Evolutionary conservation across 2,113 vertebrate species (phyloP), one percentile per base, ranked within the genome.

Genomic region (Odontophorus gujanensis): DNA sequence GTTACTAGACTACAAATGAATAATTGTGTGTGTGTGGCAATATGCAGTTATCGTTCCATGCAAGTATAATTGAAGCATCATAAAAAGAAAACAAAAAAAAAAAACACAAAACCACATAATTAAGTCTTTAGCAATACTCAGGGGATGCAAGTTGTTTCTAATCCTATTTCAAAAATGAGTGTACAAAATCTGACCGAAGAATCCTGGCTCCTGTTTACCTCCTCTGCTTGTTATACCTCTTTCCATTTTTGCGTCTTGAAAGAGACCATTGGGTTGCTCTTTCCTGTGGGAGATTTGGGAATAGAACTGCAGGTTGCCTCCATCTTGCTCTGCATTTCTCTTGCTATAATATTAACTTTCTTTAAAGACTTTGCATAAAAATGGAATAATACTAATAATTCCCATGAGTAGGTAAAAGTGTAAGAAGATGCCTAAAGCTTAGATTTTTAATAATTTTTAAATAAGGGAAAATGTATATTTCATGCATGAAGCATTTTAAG

Each of bases 381-480:
- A 66, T 61, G 4, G 30, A 90, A 7, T 45, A 76, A 57, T 73
- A 68, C 28, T 79, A 83, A 78, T 75, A 19, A 38, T 73, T 71
- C 87, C 81, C 62, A 30, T 42, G 19, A 81, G 32, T 11, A 83
- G 34, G 11, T 58, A 71, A 73, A 86, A 90, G 13, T 30, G 15
- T 68, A 89, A 86, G n/a, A 77, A 93, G 28, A 63, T 81, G 58
- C 34, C 76, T 74, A 82, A 84, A 87, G 25, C 32, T 57, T 72
- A 68, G 42, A 75, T 65, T 84, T 93, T 0, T 16, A 92, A 87
- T 96, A 82, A 73, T 84, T 95, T 93, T 87, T 87, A 90, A 96
- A 95, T 95, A 92, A 90, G n/a, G 11, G 63, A 45, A 97, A 97
- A 95, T 82, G 38, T 93, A 76, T 95, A 88, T 96, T 96, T 97